Conservation (phyloP, 64 coral and sea anemone genomes). For the Dendronephthya gigantea region DNA sequence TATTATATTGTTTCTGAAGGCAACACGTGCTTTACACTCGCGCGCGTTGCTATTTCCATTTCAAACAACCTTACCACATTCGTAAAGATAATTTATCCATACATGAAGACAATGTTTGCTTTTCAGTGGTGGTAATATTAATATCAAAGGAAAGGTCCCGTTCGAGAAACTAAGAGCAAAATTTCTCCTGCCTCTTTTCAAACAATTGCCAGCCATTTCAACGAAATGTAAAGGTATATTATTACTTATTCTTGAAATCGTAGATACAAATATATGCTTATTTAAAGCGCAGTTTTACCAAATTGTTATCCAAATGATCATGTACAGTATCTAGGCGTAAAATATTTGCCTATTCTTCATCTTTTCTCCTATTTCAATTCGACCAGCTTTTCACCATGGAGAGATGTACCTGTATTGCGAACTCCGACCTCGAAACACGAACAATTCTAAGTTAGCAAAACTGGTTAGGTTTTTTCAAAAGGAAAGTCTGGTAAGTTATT, state of each 20-base stretch:
- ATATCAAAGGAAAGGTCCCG: slow-evolving; percentile 73
- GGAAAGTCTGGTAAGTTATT: slow-evolving; percentile 46
- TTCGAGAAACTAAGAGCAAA: slow-evolving; percentile 57
- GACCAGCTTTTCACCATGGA: slow-evolving; percentile 36
- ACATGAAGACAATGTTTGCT: not conserved
- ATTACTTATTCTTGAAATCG: too few relatives aligned
- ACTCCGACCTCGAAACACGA: slow-evolving; percentile 46
- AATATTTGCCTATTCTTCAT: too few relatives aligned
- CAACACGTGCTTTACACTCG: too few relatives aligned
- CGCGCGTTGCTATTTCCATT: too few relatives aligned
- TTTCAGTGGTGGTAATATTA: slow-evolving; percentile 65
- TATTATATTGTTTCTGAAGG: too few relatives aligned
- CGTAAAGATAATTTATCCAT: too few relatives aligned
- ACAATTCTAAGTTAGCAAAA: slow-evolving; percentile 52
- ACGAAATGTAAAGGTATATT: slow-evolving; percentile 64
- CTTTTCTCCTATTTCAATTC: slow-evolving; percentile 1
- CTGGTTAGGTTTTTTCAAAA: slow-evolving; percentile 57
- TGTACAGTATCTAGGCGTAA: too few relatives aligned
- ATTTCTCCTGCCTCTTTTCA: slow-evolving; percentile 58
- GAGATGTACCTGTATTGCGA: slow-evolving; percentile 57
- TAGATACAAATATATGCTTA: too few relatives aligned
- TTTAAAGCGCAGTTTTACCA: too few relatives aligned
- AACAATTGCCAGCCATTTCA: slow-evolving; percentile 34
- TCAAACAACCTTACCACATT: not conserved
- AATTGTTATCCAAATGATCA: not conserved